Base-by-base conservation (phyloP, 92 coral and sea anemone species). In the Pocillopora meandrina region DNA sequence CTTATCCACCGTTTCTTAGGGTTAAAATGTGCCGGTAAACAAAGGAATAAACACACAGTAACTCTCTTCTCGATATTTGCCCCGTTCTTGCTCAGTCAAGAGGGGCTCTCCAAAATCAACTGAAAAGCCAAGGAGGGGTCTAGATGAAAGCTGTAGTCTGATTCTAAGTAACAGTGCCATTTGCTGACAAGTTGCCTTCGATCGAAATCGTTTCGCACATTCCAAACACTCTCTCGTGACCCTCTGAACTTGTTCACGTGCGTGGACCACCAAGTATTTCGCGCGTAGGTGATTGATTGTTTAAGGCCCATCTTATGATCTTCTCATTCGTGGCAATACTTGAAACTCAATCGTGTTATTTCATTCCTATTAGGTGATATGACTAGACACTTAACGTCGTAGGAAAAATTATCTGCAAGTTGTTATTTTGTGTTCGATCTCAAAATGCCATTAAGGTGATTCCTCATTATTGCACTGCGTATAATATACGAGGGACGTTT, bases 271-370 rank as follows among this genome's bases (percentile, higher is more conserved):
- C 0, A 79, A 56, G 70, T 88, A 84, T 36, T 42, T 84, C 79
- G 81, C 89, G 10, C 87, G 77, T 5, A 91, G 77, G 69, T 87
- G 89, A 72, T 87, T 79, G 36, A 87, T 60, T 5, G 89, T 91
- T 91, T 91, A 13, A 91, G 49, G 17, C 94, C 91, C 94, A 88
- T 91, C 72, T 52, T 56, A 49, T 87, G 90, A 59, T 83, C 88
- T 59, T 89, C 89, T 13, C 55, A 20, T 67, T 89, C 89, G 17
- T 89, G 89, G 56, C 84, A 79, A 61, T 84, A 78, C 77, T 72
- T 76, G 26, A 26, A 0, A 26, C 26, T 26, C 26, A 26, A 26
- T 26, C 26, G 26, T 26, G 0, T 26, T 26, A 26, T 1, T 26
- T 26, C 26, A 26, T 26, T n/a, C n/a, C n/a, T n/a, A n/a, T n/a